Base-by-base conservation (phyloP, 2,113 vertebrate species). In the Phrynosoma blainvillii region DNA sequence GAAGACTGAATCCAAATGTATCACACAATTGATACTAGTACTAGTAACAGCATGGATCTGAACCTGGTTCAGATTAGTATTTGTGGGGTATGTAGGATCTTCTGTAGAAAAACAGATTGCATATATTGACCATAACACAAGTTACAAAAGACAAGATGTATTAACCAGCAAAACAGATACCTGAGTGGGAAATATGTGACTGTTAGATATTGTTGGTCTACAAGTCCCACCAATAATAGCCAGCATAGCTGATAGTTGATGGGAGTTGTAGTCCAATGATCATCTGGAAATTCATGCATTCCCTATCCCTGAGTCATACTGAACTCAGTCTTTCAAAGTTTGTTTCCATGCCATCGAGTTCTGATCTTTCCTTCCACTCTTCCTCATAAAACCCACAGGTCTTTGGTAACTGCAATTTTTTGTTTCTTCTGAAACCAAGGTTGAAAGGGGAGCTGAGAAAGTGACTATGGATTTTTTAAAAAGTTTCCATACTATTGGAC, bases 121-220 rank as follows among this genome's bases (percentile, higher is more conserved):
- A 42, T 47, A 77, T 11, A 7, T 47, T 32, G 54, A 59, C 52
- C 30, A 21, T 79, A 79, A 79, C 30, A 59, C n/a, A n/a, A 79
- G n/a, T 9, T 18, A 47, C 47, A 47, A 47, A 47, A 47, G 47
- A 47, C 47, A 47, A 47, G 5, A 47, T 47, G 47, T 47, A 47
- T 47, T 47, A 47, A 47, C 47, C 7, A 7, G 8, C 1, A 27
- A 27, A 59, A 62, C 4, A 62, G 56, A 59, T 4, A 52, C 2
- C 79, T 25, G 4, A 3, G 0, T 40, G 21, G 71, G 87, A 76
- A 90, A 80, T 76, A 81, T 86, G 62, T 84, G 86, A 92, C 40
- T 88, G 84, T 90, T 5, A 25, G 79, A 90, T 40, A 27, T 76
- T 62, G 59, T 62, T 62, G 59, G 59, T 16, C 14, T 18, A 62